phyloP scores from a whole-genome alignment of 37 sponge, comb jelly and placozoan species.

The Halichondria panicea region DNA sequence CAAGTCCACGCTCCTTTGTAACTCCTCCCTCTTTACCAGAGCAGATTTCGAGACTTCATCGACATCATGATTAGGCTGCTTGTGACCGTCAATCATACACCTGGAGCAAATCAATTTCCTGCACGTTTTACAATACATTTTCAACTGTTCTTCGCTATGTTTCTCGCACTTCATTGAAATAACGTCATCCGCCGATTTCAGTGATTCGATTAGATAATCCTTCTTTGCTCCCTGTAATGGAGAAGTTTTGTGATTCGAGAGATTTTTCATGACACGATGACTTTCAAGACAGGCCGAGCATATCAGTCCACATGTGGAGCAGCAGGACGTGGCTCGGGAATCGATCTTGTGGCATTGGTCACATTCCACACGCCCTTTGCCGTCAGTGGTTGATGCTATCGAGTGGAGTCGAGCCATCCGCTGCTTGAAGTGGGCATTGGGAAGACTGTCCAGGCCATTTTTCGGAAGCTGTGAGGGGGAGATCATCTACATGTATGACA shows the following conservation, averaged over 20 bases:
- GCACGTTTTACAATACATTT: slow-evolving; percentile 27
- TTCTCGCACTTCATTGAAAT: not conserved
- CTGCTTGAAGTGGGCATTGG: slow-evolving; percentile 1
- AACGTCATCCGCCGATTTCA: not conserved
- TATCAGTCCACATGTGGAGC: not conserved
- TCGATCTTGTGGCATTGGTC: too few species aligned
- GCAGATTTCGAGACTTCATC: not conserved
- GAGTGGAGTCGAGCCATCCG: not conserved
- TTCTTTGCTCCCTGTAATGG: not conserved
- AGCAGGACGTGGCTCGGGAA: too few species aligned
- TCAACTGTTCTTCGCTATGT: slow-evolving; percentile 26
- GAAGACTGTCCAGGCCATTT: slow-evolving; percentile 19
- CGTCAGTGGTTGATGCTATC: not conserved
- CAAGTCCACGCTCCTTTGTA: not conserved
- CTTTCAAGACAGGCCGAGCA: slow-evolving; percentile 4
- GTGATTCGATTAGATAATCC: not conserved
- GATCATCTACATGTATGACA: too few species aligned
- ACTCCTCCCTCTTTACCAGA: not conserved
- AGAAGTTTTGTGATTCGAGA: slow-evolving; percentile 2
- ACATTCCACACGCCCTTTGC: slow-evolving; percentile 8
- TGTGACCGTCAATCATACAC: slow-evolving; percentile 29
- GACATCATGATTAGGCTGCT: slow-evolving; percentile 6
- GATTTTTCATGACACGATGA: slow-evolving; percentile 4
- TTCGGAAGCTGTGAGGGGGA: too few species aligned
- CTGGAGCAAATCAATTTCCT: slow-evolving; percentile 14